Conservation (phyloP, 1,140 invertebrate genomes). For the Neodiprion lecontei region DNA sequence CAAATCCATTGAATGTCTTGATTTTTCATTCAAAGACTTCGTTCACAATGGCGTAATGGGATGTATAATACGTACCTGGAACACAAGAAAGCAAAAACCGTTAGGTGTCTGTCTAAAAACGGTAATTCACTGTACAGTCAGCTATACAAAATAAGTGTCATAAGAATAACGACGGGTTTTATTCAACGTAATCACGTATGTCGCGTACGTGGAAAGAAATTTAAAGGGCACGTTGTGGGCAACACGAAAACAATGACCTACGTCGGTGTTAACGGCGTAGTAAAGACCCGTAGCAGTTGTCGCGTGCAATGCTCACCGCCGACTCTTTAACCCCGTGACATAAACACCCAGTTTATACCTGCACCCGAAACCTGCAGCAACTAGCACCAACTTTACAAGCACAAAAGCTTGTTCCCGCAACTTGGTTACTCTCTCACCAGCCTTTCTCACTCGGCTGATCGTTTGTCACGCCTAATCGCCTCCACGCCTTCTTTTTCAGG, state of each 20-base stretch:
- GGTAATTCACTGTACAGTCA: too few species aligned
- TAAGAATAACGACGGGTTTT: too few species aligned
- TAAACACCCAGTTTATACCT: background rate
- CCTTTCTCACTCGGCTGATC: background rate
- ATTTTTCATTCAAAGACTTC: too few species aligned
- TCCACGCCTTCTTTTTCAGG: too few species aligned
- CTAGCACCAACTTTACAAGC: conserved; percentile 1
- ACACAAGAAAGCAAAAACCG: too few species aligned
- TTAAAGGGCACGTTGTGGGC: background rate
- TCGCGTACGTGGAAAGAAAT: background rate
- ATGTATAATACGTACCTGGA: too few species aligned
- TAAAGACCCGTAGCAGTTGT: background rate
- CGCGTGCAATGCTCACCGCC: background rate
- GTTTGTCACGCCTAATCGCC: background rate
- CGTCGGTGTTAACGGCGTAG: background rate
- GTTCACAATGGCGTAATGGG: too few species aligned
- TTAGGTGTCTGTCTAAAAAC: too few species aligned
- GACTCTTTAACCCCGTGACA: conserved; percentile 4
- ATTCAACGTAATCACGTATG: too few species aligned
- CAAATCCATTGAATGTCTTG: too few species aligned
- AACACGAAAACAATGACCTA: background rate
- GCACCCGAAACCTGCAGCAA: background rate
- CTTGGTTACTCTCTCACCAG: background rate
- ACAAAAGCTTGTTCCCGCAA: background rate
- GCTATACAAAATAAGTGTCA: too few species aligned